phyloP scores from a whole-genome alignment of 2,888 invertebrate species.

The Hydropsyche betteni region DNA sequence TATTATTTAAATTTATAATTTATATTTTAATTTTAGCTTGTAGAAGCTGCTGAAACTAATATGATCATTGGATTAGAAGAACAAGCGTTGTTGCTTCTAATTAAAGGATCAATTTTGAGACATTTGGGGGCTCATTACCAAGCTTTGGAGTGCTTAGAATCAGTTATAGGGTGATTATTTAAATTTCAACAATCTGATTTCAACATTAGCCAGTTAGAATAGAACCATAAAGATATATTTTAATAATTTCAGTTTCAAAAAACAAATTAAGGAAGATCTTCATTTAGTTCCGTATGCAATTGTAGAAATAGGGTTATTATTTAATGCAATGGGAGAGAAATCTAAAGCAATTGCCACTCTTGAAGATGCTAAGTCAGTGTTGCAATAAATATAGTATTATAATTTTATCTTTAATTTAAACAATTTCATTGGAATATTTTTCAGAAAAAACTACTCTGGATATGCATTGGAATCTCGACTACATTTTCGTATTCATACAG shows the following conservation, averaged over 20 bases:
- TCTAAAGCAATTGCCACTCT: slow-evolving; percentile 76
- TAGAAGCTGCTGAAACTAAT: slow-evolving; percentile 47
- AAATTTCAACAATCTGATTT: slow-evolving; percentile 25
- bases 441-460: slow-evolving; percentile 86
- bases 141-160: slow-evolving; percentile 73
- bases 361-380: slow-evolving; percentile 82
- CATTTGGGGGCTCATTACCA: slow-evolving; percentile 80
- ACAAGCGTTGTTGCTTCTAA: slow-evolving; percentile 75
- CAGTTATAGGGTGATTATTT: slow-evolving; percentile 52
- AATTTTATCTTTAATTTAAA: slow-evolving; percentile 6
- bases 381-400: slow-evolving; percentile 41
- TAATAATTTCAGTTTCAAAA: slow-evolving; percentile 65
- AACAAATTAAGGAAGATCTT: slow-evolving; percentile 80
- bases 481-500: slow-evolving; percentile 89
- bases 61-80: slow-evolving; percentile 69
- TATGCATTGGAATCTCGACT: slow-evolving; percentile 88
- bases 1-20: slow-evolving; percentile 4
- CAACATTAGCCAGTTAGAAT: background rate
- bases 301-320: slow-evolving; percentile 85
- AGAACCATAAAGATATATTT: background rate
- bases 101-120: slow-evolving; percentile 85
- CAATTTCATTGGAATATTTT: slow-evolving; percentile 54
- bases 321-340: slow-evolving; percentile 74
- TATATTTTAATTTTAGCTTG: slow-evolving; percentile 36
- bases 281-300: slow-evolving; percentile 87